Percentiles rank a stretch among this genome's conserved stretches.
phyloP scores from a whole-genome alignment of 2,797 vertebrate genomes.

The Crax fasciolata region DNA sequence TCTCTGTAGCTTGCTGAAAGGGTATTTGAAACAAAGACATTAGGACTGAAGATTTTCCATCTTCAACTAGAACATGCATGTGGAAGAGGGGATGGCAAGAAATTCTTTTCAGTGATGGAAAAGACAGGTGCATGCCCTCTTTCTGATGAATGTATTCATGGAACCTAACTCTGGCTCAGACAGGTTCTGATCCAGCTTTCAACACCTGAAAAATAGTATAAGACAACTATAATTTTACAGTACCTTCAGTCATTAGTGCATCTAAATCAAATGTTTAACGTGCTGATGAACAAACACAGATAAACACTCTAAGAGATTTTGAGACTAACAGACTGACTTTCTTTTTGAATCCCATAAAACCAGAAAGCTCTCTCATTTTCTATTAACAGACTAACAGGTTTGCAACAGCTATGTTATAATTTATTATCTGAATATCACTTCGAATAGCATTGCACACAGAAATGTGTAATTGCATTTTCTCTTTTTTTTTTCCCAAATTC shows the following conservation, averaged over 20 bases:
- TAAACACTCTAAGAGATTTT: neutral
- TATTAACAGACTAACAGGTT: neutral
- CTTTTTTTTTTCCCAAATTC: neutral
- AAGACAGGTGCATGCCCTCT: neutral
- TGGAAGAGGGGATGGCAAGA: neutral
- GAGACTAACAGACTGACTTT: neutral
- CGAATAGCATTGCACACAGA: neutral
- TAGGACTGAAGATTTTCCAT: neutral
- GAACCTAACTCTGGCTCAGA: neutral
- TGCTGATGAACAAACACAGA: neutral
- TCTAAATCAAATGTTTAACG: neutral
- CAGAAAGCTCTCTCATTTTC: neutral
- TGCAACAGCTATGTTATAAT: neutral
- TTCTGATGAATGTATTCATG: neutral
- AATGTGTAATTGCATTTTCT: neutral
- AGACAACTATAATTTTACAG: neutral
- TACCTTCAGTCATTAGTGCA: neutral
- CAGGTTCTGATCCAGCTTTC: neutral
- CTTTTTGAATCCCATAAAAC: neutral
- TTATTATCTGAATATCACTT: neutral
- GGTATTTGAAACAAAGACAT: neutral
- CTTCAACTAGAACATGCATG: neutral
- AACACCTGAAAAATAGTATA: neutral
- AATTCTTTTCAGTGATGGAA: neutral
- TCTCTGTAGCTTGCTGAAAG: neutral